phyloP scores from a whole-genome alignment of 2,113 vertebrate species.

The Neofelis nebulosa region DNA sequence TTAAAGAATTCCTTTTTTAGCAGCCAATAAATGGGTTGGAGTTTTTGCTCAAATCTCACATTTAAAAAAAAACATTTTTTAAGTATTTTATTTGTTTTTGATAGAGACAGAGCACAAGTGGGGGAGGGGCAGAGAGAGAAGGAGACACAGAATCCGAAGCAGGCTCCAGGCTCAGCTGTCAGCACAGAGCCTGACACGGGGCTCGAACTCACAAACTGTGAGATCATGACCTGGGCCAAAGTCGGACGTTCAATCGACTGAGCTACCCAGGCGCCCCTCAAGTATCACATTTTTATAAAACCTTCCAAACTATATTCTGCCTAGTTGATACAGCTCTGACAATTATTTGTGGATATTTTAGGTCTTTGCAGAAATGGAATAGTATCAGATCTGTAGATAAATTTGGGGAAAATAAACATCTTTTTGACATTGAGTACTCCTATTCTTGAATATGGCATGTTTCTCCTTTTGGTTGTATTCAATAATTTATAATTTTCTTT shows the following conservation, averaged over 20 bases:
- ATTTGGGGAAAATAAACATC: not conserved
- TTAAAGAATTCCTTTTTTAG: not conserved
- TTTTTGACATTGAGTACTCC: not conserved
- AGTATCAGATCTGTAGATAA: not conserved
- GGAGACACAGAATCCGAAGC: too few relatives aligned
- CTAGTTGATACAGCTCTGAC: not conserved
- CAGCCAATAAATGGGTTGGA: not conserved
- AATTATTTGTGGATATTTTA: not conserved
- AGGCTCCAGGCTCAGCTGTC: too few relatives aligned
- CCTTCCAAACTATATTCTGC: not conserved
- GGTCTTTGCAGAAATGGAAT: not conserved
- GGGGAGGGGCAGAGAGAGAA: too few relatives aligned
- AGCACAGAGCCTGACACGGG: too few relatives aligned
- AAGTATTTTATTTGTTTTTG: too few relatives aligned
- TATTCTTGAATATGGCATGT: not conserved
- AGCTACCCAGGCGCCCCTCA: not conserved
- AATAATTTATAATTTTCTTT: constrained; percentile 5
- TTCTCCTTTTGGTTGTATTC: not conserved
- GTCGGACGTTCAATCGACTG: too few relatives aligned
- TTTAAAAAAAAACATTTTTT: not conserved
- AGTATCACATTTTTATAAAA: not conserved
- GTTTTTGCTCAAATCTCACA: not conserved
- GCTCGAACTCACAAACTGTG: too few relatives aligned
- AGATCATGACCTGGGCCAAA: too few relatives aligned
- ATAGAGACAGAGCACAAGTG: too few relatives aligned